A percentile compares a stretch with the other conserved stretches of the same genome.
These are phyloP conservation scores for Pholis gunnellus DNA, from an alignment of 2,113 vertebrate genomes.

Conservation along the genomic window DNA sequence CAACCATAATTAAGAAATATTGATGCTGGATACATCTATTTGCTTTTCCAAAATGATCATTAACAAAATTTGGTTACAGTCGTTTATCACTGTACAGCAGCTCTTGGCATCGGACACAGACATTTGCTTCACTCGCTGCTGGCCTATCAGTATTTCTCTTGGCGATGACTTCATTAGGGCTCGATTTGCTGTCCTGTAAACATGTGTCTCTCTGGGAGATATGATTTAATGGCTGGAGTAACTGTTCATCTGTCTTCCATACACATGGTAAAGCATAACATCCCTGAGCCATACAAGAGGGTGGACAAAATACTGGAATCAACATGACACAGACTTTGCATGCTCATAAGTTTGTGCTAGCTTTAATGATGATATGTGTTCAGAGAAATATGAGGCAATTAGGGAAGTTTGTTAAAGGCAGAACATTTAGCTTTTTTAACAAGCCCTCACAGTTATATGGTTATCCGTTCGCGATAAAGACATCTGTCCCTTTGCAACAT, in stretches of 20 bases:
- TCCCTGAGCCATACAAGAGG: constrained; percentile 28
- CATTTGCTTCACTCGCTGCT: constrained; percentile 12
- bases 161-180: constrained; percentile 76
- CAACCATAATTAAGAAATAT: constrained; percentile 81
- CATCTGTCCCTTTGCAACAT: not conserved
- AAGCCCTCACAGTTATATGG: no score
- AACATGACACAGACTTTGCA: constrained; percentile 26
- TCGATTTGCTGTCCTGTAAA: constrained; percentile 73
- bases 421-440: not conserved
- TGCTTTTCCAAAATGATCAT: constrained; percentile 83
- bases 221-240: constrained; percentile 62
- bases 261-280: constrained; percentile 46
- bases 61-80: constrained; percentile 68
- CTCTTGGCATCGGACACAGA: constrained; percentile 73
- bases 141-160: constrained; percentile 71
- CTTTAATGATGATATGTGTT: constrained; percentile 32
- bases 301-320: constrained; percentile 32
- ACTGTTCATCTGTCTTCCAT: constrained; percentile 66
- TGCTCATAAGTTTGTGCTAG: constrained; percentile 49
- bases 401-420: constrained; percentile 37
- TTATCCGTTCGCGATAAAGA: no score
- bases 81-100: constrained; percentile 78
- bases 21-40: constrained; percentile 83
- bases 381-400: constrained; percentile 49
- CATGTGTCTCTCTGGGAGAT: constrained; percentile 71